Percentiles rank a stretch among this genome's conserved stretches.
phyloP scores from a whole-genome alignment of 2,888 invertebrate species.

The Deroplatys truncata region DNA sequence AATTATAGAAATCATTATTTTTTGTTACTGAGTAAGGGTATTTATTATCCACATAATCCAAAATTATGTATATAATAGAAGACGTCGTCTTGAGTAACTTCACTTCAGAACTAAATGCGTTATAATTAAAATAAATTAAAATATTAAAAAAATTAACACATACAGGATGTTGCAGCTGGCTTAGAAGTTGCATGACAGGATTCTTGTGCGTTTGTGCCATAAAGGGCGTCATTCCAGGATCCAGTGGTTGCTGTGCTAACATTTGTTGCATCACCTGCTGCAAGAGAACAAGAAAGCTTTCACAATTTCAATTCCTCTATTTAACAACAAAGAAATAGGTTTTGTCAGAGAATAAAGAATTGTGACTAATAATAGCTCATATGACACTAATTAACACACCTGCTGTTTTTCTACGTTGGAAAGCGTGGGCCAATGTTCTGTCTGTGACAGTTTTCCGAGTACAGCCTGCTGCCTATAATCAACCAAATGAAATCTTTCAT shows the following conservation, averaged over 20 bases:
- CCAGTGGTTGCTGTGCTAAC: slow-evolving; percentile 36
- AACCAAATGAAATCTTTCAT: neutral
- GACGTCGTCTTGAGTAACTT: too few species aligned
- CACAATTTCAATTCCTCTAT: neutral
- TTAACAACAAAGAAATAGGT: neutral
- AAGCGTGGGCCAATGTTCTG: slow-evolving; percentile 49
- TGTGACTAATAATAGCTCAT: neutral
- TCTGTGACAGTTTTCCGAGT: slow-evolving; percentile 40
- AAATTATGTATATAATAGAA: too few species aligned
- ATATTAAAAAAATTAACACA: neutral
- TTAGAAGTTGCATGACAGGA: slow-evolving; percentile 47
- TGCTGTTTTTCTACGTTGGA: slow-evolving; percentile 49
- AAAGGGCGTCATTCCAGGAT: slow-evolving; percentile 16
- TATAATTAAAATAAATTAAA: too few species aligned
- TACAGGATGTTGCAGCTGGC: neutral
- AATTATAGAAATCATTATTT: too few species aligned
- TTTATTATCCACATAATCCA: too few species aligned
- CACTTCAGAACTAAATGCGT: too few species aligned
- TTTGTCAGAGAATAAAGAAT: neutral
- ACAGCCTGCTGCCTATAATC: slow-evolving; percentile 25
- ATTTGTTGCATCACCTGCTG: slow-evolving; percentile 31
- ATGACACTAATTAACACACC: slow-evolving; percentile 22
- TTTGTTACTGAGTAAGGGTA: too few species aligned
- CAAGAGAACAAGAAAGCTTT: neutral
- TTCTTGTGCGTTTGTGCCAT: slow-evolving; percentile 41